Evolutionary conservation across 2,113 vertebrate species (phyloP), one percentile per base, ranked within the genome.

Genomic region (Cepphus grylle): DNA sequence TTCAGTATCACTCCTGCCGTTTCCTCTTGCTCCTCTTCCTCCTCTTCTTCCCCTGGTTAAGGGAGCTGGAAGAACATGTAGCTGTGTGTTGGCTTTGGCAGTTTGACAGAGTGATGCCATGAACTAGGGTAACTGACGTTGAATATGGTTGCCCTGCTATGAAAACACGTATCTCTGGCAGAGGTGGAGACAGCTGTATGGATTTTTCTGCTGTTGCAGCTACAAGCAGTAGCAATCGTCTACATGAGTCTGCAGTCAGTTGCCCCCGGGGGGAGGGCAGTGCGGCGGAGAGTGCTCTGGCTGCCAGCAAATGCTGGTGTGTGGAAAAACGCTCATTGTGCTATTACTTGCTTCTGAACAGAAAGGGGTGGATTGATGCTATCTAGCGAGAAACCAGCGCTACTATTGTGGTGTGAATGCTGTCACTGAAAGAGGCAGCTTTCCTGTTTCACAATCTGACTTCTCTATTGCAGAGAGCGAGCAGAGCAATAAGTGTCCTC

Each of bases 381-480:
- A 5, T 80, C 58, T 45, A 49, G 25, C 0, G 6, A 77, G 93
- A 92, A 86, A 55, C 63, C 30, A 81, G 55, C 0, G 0, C 30
- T 84, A 1, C 50, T 86, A 0, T 32, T 89, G 63, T 81, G 67
- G 15, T 53, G 43, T 50, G 87, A 81, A 40, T 78, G 65, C 50
- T 81, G 61, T 63, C 47, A 11, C 65, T 71, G 73, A 80, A 70
- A 53, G 72, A 81, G 40, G 45, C 78, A 84, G 59, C 65, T 87
- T 93, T 93, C 72, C 73, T 90, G 65, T 91, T 96, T 84, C 45
- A 45, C 90, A 81, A 67, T 47, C 52, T 43, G 47, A 74, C 55
- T 78, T 73, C 55, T 67, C 22, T 84, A 1, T 78, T 84, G 59
- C 56, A 66, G 91, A 38, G 45, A 26, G 69, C 58, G 15, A 66